These are phyloP conservation scores for Crenuchus spilurus DNA, from an alignment of 2,797 vertebrate genomes.

Conservation along the genomic window DNA sequence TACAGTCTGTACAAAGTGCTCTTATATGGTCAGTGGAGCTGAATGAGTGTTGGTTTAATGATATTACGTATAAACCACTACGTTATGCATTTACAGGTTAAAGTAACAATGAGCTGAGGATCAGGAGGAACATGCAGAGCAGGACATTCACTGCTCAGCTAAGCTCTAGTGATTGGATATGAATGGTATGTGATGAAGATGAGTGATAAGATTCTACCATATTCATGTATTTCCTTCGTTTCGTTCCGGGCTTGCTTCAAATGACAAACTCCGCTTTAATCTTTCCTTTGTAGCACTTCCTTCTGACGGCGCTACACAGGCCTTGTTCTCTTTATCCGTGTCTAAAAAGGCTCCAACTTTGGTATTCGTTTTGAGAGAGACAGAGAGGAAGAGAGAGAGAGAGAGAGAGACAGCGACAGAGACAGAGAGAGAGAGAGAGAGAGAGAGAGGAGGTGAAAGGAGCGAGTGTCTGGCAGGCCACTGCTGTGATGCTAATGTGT, in stretches of 20 bases:
- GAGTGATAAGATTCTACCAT: not conserved
- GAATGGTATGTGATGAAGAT: not conserved
- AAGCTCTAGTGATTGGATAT: not conserved
- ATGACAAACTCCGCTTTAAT: constrained; percentile 18
- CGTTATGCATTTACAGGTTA: too few species aligned
- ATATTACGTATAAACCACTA: too few species aligned
- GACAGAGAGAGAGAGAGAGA: not conserved
- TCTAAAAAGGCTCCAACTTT: constrained; percentile 18
- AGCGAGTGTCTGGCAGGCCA: constrained; percentile 21
- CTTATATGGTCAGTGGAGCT: too few species aligned
- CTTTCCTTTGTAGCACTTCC: constrained; percentile 2
- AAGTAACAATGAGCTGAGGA: not conserved
- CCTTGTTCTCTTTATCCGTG: not conserved
- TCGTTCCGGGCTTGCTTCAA: not conserved
- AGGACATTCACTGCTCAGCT: not conserved
- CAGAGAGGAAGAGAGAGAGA: not conserved
- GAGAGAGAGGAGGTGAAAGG: constrained; percentile 4
- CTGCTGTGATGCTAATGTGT: constrained; percentile 52
- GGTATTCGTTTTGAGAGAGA: not conserved
- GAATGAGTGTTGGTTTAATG: too few species aligned
- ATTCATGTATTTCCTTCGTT: not conserved
- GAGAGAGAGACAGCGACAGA: too few species aligned
- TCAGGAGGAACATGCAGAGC: not conserved
- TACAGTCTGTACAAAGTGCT: too few species aligned
- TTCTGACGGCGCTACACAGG: not conserved